Percentiles rank a stretch among this genome's conserved stretches.
These are phyloP conservation scores for Nannoperca australis DNA, from an alignment of 2,797 vertebrate species.

Conservation along the genomic window DNA sequence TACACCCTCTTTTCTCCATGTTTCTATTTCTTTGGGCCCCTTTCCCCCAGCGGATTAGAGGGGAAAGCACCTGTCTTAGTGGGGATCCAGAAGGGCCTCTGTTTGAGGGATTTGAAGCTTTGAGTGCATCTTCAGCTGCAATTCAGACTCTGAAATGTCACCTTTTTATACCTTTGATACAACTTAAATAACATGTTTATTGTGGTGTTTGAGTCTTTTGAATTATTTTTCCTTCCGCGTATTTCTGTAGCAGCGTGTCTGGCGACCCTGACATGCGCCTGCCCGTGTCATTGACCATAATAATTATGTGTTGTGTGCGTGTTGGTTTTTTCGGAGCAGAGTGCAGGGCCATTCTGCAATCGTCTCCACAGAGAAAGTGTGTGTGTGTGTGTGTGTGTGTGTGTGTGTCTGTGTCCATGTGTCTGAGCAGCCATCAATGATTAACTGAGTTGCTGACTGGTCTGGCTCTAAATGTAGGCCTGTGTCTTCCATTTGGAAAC, in stretches of 20 bases:
- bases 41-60: background rate
- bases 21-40: background rate
- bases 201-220: background rate
- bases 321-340: constrained; percentile 1
- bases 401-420: constrained; percentile 46
- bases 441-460: constrained; percentile 63
- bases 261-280: constrained; percentile 35
- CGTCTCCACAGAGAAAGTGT: constrained; percentile 9
- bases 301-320: constrained; percentile 7
- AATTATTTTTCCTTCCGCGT: constrained; percentile 14
- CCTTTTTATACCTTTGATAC: background rate
- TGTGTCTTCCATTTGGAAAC: constrained; percentile 30
- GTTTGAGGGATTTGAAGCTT: background rate
- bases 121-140: background rate
- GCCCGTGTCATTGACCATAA: constrained; percentile 31
- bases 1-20: background rate
- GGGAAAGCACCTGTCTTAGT: constrained; percentile 59
- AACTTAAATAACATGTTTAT: background rate
- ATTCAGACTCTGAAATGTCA: background rate
- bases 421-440: constrained; percentile 63
- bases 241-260: constrained; percentile 15
- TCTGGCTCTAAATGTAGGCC: constrained; percentile 24
- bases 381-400: too few species aligned
- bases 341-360: constrained; percentile 14
- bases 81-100: background rate